Percentiles rank a stretch among this genome's conserved stretches.
Conservation (phyloP, 2,888 invertebrate species). For the Tetragnatha montana region DNA sequence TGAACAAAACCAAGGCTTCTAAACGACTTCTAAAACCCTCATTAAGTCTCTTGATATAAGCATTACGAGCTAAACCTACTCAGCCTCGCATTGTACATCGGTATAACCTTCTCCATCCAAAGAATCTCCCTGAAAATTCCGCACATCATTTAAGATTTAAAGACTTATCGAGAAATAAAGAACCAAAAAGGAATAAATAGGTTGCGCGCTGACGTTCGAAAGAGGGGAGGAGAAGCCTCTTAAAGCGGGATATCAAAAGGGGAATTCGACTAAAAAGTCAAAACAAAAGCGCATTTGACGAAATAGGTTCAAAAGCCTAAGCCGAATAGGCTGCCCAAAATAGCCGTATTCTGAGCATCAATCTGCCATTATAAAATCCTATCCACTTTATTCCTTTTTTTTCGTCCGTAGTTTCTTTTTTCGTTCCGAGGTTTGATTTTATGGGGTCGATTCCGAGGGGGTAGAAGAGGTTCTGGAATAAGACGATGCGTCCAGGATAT, state of each 20-base stretch:
- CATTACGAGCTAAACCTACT: no score
- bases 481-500: constrained; percentile 32
- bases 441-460: constrained; percentile 1
- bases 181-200: neutral
- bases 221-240: neutral
- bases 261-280: neutral
- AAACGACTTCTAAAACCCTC: no score
- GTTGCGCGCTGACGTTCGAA: neutral
- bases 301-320: constrained; percentile 27
- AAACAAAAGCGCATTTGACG: constrained; percentile 45
- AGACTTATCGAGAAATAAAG: neutral
- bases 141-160: neutral
- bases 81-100: no score
- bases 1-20: no score
- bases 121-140: neutral
- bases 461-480: constrained; percentile 28
- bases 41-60: no score
- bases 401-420: neutral
- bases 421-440: neutral
- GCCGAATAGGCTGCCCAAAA: constrained; percentile 34
- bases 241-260: neutral
- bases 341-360: constrained; percentile 35
- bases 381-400: neutral
- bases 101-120: no score
- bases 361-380: constrained; percentile 55